Percentiles rank a stretch among this genome's conserved stretches.
phyloP scores from a whole-genome alignment of 64 coral and sea anemone genomes.

The Montipora cactus region DNA sequence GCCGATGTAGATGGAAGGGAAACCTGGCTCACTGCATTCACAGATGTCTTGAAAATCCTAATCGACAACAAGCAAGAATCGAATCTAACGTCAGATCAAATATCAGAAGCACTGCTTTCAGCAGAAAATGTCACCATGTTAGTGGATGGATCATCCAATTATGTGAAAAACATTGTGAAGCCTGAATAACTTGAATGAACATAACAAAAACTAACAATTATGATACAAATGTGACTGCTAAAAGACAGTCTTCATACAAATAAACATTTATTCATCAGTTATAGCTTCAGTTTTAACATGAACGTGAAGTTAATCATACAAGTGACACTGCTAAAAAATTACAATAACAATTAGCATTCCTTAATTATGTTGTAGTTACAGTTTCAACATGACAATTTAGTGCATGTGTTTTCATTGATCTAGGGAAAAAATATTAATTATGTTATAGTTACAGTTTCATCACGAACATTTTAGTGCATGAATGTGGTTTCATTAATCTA shows the following conservation, averaged over 20 bases:
- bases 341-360: too few species aligned
- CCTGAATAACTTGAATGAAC: conserved; percentile 32
- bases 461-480: too few species aligned
- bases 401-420: too few species aligned
- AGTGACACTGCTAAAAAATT: conserved; percentile 38
- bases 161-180: conserved; percentile 15
- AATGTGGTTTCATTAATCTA: too few species aligned
- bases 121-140: conserved; percentile 6
- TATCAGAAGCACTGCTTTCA: not conserved
- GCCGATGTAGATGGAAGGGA: too few species aligned
- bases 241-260: conserved; percentile 32
- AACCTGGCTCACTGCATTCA: too few species aligned
- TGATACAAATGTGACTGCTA: conserved; percentile 37
- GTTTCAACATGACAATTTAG: too few species aligned
- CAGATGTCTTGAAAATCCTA: too few species aligned
- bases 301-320: conserved; percentile 31
- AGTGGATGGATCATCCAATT: conserved; percentile 8
- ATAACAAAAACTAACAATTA: conserved; percentile 45
- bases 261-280: conserved; percentile 7
- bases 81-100: too few species aligned
- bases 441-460: too few species aligned
- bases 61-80: too few species aligned
- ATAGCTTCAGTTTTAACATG: not conserved
- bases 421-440: not conserved
- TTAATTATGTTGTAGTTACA: too few species aligned